Evolutionary conservation across 2,888 invertebrate species (phyloP), one percentile per base, ranked within the genome.

Genomic region (Heterodera filipjevi): DNA sequence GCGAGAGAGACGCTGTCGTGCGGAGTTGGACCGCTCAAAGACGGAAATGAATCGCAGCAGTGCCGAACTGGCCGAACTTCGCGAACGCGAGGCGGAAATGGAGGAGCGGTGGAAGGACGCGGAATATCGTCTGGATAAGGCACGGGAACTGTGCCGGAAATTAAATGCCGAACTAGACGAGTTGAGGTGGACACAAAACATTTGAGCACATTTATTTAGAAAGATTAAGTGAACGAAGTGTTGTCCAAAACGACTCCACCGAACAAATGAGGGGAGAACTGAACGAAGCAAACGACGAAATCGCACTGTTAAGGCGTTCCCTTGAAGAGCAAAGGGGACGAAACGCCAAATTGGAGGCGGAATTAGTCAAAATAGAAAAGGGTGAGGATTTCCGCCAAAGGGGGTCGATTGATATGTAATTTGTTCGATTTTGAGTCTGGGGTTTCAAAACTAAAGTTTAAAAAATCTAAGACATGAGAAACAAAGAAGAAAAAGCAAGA

Each of bases 221-320:
- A 49, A 49, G 12, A n/a, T 77, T 59, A 3, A 78, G 78, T 64
- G 78, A 78, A 66, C 74, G 71, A 59, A 78, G 78, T 75, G 44
- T 74, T 39, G 53, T 49, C 32, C 77, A 74, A 76, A 78, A 35
- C 68, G 35, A 46, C 16, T 74, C 59, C 22, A 33, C 78, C n/a
- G 78, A 78, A 76, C 76, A 72, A 30, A n/a, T 75, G 59, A 27
- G 44, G 44, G 66, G 66, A 8, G 75, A 75, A 46, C 44, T 75
- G 22, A 44, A 39, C 44, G 75, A 75, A 14, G 33, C 39, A 0
- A 75, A 75, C 66, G 64, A 16, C 30, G 75, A 75, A 59, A 30
- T 64, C 5, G 39, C 8, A n/a, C 46, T 75, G 30, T 30, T 39
- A 44, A 53, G 66, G 46, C 14, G 10, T n/a, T 32, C 75, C 10